Base-by-base conservation (phyloP, 2,888 invertebrate species). In the Archaeoteleia sp. region DNA sequence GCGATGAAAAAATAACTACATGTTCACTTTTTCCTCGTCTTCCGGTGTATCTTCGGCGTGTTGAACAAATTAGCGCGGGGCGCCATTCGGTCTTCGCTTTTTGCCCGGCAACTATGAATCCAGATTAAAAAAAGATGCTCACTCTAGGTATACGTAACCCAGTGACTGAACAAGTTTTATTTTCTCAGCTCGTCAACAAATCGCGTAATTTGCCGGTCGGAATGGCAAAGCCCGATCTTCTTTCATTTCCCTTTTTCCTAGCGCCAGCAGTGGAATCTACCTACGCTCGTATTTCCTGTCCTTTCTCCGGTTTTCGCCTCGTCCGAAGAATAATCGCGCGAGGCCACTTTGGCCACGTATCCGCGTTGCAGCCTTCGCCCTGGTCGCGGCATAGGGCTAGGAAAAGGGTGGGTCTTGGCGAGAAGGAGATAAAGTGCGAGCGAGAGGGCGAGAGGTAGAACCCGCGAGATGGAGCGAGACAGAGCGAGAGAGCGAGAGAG, bases 401-500 rank as follows among this genome's bases (percentile, higher is more conserved):
- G 34, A 34, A 32, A 34, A 13, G 34, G 34, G 34, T 10, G 34
- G 34, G 14, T 34, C 34, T 34, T 34, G 13, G 39, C 60, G 25
- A 20, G 20, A 20, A 20, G 20, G 20, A 10, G 15, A 39, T 46
- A 37, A 37, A n/a, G n/a, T n/a, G n/a, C n/a, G n/a, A n/a, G 53
- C 27, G 39, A 35, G 42, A 32, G 46, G 48, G 65, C 51, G 60
- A 54, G 62, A 49, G 57, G 35, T 62, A 34, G 60, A 39, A n/a
- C n/a, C n/a, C n/a, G n/a, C n/a, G 57, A 40, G 27, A 35, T 42
- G 48, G 45, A 29, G 35, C 42, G 49, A 45, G 45, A 51, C 25
- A 40, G 49, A 40, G 62, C 39, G 61, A 37, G 63, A 60, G 49
- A 34, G 42, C 46, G 49, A 58, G 32, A 34, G 39, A 43, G 23